These are phyloP conservation scores for Cyphomyrus plagiostoma DNA, from an alignment of 2,113 vertebrate genomes.

Conservation along the genomic window DNA sequence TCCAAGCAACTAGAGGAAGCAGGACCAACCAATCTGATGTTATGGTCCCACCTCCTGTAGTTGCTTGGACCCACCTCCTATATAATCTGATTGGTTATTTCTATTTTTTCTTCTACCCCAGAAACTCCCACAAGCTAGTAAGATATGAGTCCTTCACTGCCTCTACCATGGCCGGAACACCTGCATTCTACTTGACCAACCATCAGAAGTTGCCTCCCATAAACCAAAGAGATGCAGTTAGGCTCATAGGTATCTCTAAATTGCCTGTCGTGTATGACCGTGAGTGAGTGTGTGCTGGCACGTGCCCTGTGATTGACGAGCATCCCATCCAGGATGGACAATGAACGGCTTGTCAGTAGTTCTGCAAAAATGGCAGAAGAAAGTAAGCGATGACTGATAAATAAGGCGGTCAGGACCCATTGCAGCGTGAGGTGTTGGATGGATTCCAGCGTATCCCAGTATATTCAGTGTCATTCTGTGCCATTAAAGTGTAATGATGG, in stretches of 20 bases:
- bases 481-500: conserved; percentile 70
- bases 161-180: background rate
- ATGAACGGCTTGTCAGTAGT: background rate
- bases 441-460: conserved; percentile 24
- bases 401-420: background rate
- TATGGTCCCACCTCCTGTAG: too few species aligned
- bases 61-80: too few species aligned
- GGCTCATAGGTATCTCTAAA: background rate
- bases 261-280: background rate
- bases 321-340: background rate
- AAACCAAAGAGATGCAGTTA: background rate
- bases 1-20: too few species aligned
- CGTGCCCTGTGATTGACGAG: background rate
- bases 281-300: background rate
- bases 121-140: too few species aligned
- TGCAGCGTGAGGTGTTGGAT: background rate
- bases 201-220: background rate
- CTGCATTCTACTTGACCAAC: background rate
- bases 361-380: background rate
- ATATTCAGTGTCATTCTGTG: conserved; percentile 7
- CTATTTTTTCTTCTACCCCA: too few species aligned
- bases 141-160: background rate
- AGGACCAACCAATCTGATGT: too few species aligned
- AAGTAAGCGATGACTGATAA: background rate
- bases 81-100: too few species aligned